phyloP scores from a whole-genome alignment of 2,888 invertebrate genomes.

The Drosophila villosipedis region DNA sequence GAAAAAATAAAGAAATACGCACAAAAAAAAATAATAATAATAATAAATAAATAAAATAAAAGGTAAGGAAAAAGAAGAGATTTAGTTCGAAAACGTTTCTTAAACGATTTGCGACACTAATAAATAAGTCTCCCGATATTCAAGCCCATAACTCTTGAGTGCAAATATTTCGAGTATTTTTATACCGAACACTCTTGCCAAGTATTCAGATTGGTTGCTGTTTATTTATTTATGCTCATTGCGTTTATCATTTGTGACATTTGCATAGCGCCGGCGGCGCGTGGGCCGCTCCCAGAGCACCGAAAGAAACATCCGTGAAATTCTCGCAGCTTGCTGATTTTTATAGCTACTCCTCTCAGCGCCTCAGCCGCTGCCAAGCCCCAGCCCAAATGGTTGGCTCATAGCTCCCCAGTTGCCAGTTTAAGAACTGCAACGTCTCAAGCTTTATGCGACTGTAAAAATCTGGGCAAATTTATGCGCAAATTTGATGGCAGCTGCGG shows the following conservation, averaged over 20 bases:
- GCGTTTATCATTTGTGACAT: conserved; percentile 82
- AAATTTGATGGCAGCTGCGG: conserved; percentile 73
- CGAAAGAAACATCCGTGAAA: conserved; percentile 67
- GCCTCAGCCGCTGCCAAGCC: not conserved
- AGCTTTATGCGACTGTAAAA: conserved; percentile 67
- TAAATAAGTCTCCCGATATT: conserved; percentile 66
- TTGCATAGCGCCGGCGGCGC: conserved; percentile 78
- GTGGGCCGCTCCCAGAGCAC: conserved; percentile 59
- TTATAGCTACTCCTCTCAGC: conserved; percentile 48
- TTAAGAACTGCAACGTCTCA: conserved; percentile 59
- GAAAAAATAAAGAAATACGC: not conserved
- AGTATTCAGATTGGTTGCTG: conserved; percentile 36
- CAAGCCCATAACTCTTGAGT: conserved; percentile 48
- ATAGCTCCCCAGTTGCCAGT: conserved; percentile 32
- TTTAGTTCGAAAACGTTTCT: conserved; percentile 38
- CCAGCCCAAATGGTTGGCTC: conserved; percentile 9
- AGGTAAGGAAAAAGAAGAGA: not conserved
- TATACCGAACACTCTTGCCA: conserved; percentile 25
- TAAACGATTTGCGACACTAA: conserved; percentile 81
- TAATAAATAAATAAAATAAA: too few relatives aligned
- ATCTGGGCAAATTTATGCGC: conserved; percentile 76
- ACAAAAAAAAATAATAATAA: too few relatives aligned
- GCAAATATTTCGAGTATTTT: conserved; percentile 14
- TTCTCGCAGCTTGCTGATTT: conserved; percentile 76
- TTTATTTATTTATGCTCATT: conserved; percentile 80